These are phyloP conservation scores for Rhamnusium bicolor DNA, from an alignment of 2,888 invertebrate genomes.

Conservation along the genomic window DNA sequence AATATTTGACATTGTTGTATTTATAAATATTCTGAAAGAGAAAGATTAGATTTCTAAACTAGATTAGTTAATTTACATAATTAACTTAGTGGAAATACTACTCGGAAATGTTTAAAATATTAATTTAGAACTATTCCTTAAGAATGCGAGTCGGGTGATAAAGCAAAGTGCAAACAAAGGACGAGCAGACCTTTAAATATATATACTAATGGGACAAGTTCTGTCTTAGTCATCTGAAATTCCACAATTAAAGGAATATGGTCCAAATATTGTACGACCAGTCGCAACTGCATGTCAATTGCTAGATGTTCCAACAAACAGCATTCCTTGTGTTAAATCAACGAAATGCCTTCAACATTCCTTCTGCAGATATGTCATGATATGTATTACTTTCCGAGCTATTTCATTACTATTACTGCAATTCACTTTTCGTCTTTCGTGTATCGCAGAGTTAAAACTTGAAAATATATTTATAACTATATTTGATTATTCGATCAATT, in stretches of 20 bases:
- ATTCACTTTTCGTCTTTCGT: slow-evolving; percentile 38
- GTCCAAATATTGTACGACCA: slow-evolving; percentile 54
- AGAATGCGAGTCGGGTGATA: slow-evolving; percentile 28
- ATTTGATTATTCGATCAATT: no score
- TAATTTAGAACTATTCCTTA: slow-evolving; percentile 31
- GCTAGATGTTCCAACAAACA: slow-evolving; percentile 59
- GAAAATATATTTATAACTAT: background rate
- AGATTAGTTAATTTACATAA: background rate
- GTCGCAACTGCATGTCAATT: slow-evolving; percentile 63
- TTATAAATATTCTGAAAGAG: no score
- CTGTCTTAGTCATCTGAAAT: slow-evolving; percentile 45
- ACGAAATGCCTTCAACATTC: slow-evolving; percentile 63
- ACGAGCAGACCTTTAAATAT: slow-evolving; percentile 38
- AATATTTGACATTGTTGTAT: no score
- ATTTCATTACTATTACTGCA: slow-evolving; percentile 38
- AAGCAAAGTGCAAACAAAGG: slow-evolving; percentile 10
- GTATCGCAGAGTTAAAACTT: slow-evolving; percentile 2
- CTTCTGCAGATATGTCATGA: slow-evolving; percentile 59
- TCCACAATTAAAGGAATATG: slow-evolving; percentile 55
- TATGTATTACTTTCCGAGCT: slow-evolving; percentile 57
- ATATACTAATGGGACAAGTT: slow-evolving; percentile 50
- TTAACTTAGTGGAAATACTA: background rate
- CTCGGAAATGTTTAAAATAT: slow-evolving; percentile 6
- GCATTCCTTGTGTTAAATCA: slow-evolving; percentile 64
- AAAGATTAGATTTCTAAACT: background rate